These are phyloP conservation scores for Bubo blakistoni DNA, from an alignment of 2,113 vertebrate species.

Conservation along the genomic window DNA sequence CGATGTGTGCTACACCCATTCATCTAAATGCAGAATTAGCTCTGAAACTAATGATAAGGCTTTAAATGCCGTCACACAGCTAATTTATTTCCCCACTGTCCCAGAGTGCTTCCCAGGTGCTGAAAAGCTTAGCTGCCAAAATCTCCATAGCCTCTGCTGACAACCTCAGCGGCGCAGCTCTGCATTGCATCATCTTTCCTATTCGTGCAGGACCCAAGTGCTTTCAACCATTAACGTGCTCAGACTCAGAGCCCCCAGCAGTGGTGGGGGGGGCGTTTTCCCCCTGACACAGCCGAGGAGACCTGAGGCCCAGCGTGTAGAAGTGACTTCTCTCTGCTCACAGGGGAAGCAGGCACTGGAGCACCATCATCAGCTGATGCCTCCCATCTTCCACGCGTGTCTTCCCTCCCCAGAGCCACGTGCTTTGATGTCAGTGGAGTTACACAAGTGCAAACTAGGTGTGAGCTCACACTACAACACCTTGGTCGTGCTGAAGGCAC, in stretches of 20 bases:
- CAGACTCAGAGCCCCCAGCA: neutral
- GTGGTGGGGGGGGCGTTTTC: rapidly evolving
- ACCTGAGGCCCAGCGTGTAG: neutral
- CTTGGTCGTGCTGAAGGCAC: neutral
- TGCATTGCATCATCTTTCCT: neutral
- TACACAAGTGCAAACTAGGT: neutral
- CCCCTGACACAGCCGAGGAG: neutral
- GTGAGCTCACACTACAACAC: neutral
- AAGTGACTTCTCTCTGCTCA: neutral
- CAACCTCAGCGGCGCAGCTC: neutral
- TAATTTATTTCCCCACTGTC: slow-evolving; percentile 31
- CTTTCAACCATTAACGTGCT: neutral
- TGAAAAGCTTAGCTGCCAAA: slow-evolving; percentile 36
- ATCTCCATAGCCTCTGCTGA: neutral
- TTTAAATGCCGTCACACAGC: slow-evolving; percentile 24
- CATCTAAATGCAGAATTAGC: slow-evolving; percentile 52
- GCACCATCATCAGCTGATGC: neutral
- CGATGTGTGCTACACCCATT: slow-evolving; percentile 1
- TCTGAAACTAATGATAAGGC: slow-evolving; percentile 41
- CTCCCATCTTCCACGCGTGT: rapidly evolving
- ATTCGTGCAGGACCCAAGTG: neutral
- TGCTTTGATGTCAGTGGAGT: neutral
- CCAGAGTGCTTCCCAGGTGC: slow-evolving; percentile 28
- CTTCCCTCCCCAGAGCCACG: neutral
- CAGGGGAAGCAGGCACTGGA: neutral